A percentile compares a stretch with the other conserved stretches of the same genome.
phyloP scores from a whole-genome alignment of 64 coral and sea anemone species.

The Astreopora myriophthalma region DNA sequence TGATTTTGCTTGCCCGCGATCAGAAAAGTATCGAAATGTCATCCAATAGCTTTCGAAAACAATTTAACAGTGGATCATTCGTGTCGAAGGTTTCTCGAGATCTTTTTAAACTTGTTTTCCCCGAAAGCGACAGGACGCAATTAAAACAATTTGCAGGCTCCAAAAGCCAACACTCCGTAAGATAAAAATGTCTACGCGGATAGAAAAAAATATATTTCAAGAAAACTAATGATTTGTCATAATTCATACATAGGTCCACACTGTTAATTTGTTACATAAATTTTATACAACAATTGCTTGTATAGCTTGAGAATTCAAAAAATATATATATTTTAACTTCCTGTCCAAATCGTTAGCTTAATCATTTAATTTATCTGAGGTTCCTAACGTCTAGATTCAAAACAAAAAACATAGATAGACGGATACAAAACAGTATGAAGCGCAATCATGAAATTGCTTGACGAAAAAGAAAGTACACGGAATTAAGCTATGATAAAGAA shows the following conservation, averaged over 20 bases:
- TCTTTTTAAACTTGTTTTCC: not conserved
- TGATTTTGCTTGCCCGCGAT: not conserved
- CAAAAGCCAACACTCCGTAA: not conserved
- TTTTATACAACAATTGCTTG: not conserved
- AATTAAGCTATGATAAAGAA: not conserved
- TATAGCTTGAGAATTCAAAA: not conserved
- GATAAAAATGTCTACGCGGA: not conserved
- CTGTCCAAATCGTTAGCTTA: not conserved
- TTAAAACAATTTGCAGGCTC: slow-evolving; percentile 3
- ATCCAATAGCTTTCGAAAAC: not conserved
- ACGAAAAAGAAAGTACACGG: not conserved
- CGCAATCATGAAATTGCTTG: not conserved
- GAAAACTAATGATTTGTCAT: not conserved
- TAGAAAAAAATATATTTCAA: not conserved
- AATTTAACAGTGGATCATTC: not conserved
- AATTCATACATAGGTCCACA: not conserved
- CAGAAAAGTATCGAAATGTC: not conserved
- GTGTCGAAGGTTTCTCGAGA: not conserved
- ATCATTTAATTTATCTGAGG: not conserved
- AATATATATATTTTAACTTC: not conserved
- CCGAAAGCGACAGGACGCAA: not conserved
- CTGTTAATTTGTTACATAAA: not conserved
- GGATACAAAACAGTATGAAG: not conserved
- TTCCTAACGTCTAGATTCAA: not conserved
- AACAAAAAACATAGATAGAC: not conserved